Percentiles rank a stretch among this genome's conserved stretches.
These are phyloP conservation scores for Trachelus stipa DNA, from an alignment of 2,888 invertebrate species.

Conservation along the genomic window DNA sequence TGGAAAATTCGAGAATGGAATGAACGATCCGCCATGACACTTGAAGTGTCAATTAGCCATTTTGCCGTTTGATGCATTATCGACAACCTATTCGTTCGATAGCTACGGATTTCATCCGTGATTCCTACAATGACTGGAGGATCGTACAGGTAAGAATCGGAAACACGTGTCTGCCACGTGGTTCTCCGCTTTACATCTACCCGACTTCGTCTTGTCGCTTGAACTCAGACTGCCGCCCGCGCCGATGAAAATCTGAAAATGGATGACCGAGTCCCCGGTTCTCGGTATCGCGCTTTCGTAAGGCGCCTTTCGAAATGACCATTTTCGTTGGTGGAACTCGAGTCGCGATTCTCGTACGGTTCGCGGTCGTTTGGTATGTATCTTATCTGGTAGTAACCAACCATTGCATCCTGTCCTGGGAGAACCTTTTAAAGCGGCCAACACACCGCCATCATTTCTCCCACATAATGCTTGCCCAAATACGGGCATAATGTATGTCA, in stretches of 20 bases:
- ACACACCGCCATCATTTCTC: slow-evolving; percentile 42
- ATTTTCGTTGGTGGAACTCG: background rate
- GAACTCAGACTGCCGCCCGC: background rate
- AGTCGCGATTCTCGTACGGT: background rate
- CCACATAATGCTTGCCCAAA: slow-evolving; percentile 51
- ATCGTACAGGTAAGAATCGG: background rate
- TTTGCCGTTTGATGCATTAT: background rate
- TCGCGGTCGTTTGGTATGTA: background rate
- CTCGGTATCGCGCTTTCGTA: background rate
- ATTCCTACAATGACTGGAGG: no score
- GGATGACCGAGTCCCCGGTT: background rate
- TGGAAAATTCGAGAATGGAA: background rate
- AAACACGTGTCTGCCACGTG: background rate
- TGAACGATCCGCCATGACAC: background rate
- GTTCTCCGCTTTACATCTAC: background rate
- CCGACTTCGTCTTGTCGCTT: background rate
- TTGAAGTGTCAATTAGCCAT: background rate
- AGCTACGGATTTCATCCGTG: no score
- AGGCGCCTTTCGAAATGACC: slow-evolving; percentile 1
- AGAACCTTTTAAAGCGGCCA: slow-evolving; percentile 38
- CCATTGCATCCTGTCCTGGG: background rate
- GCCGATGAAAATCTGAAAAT: background rate
- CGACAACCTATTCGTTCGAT: background rate
- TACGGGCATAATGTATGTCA: slow-evolving; percentile 63
- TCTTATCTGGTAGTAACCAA: background rate